Evolutionary conservation across 2,797 vertebrate species (phyloP).

Genomic region (Crypturellus tataupa): DNA sequence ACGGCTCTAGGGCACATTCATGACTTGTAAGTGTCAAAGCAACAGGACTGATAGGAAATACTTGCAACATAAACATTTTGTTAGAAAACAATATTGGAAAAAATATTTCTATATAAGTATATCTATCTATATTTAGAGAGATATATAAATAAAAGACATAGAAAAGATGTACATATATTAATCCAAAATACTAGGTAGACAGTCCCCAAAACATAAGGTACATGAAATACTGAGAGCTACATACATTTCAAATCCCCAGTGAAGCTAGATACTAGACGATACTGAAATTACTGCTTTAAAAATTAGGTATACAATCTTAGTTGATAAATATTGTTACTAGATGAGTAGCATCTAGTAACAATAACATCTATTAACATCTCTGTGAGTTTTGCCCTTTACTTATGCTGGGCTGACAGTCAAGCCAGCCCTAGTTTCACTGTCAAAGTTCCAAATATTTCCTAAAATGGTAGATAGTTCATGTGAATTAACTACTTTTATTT

Average conservation of each 20-base stretch:
- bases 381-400: not conserved
- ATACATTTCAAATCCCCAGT: not conserved
- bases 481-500: not conserved
- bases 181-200: not conserved
- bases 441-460: not conserved
- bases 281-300: not conserved
- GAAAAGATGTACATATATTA: too few species aligned
- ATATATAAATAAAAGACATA: too few species aligned
- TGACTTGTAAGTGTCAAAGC: not conserved
- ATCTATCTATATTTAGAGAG: too few species aligned
- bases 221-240: not conserved
- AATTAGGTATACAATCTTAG: not conserved
- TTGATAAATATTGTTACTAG: not conserved
- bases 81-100: not conserved
- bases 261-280: not conserved
- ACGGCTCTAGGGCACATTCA: rapidly evolving
- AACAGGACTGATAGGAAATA: not conserved
- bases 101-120: too few species aligned
- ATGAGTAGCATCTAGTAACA: too few species aligned
- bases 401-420: not conserved
- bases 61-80: not conserved
- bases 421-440: not conserved
- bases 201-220: not conserved
- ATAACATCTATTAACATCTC: too few species aligned
- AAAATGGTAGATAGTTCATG: not conserved